These are phyloP conservation scores for Agelaius phoeniceus DNA, from an alignment of 2,113 vertebrate genomes.

Conservation along the genomic window DNA sequence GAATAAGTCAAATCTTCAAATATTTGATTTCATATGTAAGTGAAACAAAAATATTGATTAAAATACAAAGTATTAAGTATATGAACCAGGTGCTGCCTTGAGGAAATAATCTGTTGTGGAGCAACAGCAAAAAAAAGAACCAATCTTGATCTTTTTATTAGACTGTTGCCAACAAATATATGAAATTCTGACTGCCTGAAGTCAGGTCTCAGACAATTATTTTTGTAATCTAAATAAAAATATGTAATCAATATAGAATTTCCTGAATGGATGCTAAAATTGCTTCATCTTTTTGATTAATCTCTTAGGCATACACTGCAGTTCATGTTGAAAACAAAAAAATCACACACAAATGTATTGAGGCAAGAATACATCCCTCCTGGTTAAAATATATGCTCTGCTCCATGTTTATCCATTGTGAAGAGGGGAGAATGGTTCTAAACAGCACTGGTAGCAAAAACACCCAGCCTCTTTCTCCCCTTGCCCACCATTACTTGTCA, in stretches of 20 bases:
- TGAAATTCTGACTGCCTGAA: neutral
- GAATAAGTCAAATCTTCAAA: neutral
- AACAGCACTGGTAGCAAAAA: neutral
- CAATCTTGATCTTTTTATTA: neutral
- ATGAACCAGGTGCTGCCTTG: neutral
- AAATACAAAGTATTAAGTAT: neutral
- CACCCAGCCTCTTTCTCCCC: neutral
- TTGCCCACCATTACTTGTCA: neutral
- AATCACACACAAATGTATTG: neutral
- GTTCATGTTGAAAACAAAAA: neutral
- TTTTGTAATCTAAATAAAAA: slow-evolving; percentile 28
- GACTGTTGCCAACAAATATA: neutral
- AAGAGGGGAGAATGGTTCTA: neutral
- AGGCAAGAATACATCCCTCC: neutral
- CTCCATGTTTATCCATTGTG: neutral
- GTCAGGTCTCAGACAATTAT: neutral
- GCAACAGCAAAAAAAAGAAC: neutral
- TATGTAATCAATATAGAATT: neutral
- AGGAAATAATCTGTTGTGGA: neutral
- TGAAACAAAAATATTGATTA: neutral
- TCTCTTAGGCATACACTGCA: neutral
- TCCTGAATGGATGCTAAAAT: neutral
- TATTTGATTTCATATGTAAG: neutral
- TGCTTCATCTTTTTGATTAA: slow-evolving; percentile 16
- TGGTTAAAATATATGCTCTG: neutral